Percentiles rank a stretch among this genome's conserved stretches.
These are phyloP conservation scores for Leuciscus idus DNA, from an alignment of 2,113 vertebrate species.

Conservation along the genomic window DNA sequence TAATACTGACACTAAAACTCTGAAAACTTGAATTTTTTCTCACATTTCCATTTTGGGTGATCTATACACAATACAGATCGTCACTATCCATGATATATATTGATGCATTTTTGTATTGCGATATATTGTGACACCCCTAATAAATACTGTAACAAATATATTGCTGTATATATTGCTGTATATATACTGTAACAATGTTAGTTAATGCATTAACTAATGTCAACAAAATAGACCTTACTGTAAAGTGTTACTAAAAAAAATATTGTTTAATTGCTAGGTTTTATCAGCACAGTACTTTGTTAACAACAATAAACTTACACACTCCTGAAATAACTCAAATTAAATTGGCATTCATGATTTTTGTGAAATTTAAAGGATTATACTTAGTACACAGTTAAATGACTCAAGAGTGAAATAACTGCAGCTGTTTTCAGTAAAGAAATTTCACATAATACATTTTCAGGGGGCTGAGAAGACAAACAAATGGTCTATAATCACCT, in stretches of 20 bases:
- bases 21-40: too few species aligned
- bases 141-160: too few species aligned
- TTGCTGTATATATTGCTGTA: too few species aligned
- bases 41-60: too few species aligned
- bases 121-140: too few species aligned
- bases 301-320: not conserved
- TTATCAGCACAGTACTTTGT: not conserved
- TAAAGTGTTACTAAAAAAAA: not conserved
- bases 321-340: not conserved
- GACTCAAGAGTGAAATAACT: not conserved
- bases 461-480: not conserved
- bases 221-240: too few species aligned
- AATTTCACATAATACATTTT: not conserved
- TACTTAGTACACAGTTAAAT: not conserved
- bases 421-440: not conserved
- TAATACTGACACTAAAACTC: too few species aligned
- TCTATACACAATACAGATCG: too few species aligned
- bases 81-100: too few species aligned
- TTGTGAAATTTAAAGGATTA: not conserved
- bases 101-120: too few species aligned
- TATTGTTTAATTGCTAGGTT: not conserved
- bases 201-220: too few species aligned
- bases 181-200: too few species aligned
- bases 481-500: not conserved
- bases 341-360: not conserved